phyloP scores from a whole-genome alignment of 2,113 vertebrate species.

The Silurus meridionalis region DNA sequence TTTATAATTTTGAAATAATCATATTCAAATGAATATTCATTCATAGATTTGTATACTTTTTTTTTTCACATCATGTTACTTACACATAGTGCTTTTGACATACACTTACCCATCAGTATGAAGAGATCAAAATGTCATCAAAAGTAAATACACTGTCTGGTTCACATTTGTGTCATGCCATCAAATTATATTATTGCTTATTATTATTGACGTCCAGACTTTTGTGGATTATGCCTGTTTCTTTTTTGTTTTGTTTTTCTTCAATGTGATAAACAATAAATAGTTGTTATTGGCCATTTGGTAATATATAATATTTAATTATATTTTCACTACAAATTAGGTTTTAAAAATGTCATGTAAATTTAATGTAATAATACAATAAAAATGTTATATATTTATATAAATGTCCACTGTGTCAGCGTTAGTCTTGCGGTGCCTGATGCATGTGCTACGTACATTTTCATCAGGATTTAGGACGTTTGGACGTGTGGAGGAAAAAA shows the following conservation, averaged over 20 bases:
- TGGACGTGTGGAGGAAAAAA: slow-evolving; percentile 19
- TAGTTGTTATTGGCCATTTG: not conserved
- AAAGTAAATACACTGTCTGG: not conserved
- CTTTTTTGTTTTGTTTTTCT: not conserved
- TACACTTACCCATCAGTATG: not conserved
- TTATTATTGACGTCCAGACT: not conserved
- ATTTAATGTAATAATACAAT: no score
- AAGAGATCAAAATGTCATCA: not conserved
- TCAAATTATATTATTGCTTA: not conserved
- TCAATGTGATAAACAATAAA: not conserved
- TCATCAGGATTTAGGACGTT: slow-evolving; percentile 10
- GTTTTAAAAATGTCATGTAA: not conserved
- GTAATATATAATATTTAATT: not conserved
- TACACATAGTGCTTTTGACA: not conserved
- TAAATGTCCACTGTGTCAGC: slow-evolving; percentile 11
- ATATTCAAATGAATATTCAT: not conserved
- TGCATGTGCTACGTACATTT: slow-evolving; percentile 28
- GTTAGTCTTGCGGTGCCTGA: slow-evolving; percentile 26
- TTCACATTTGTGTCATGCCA: not conserved
- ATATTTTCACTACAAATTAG: not conserved
- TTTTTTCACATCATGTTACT: not conserved
- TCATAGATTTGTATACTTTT: not conserved
- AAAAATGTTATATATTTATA: not conserved
- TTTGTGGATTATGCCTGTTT: no score
- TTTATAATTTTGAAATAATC: not conserved